Evolutionary conservation across 2,888 invertebrate genomes (phyloP), one percentile per base, ranked within the genome.

Genomic region (Ophion costatus): DNA sequence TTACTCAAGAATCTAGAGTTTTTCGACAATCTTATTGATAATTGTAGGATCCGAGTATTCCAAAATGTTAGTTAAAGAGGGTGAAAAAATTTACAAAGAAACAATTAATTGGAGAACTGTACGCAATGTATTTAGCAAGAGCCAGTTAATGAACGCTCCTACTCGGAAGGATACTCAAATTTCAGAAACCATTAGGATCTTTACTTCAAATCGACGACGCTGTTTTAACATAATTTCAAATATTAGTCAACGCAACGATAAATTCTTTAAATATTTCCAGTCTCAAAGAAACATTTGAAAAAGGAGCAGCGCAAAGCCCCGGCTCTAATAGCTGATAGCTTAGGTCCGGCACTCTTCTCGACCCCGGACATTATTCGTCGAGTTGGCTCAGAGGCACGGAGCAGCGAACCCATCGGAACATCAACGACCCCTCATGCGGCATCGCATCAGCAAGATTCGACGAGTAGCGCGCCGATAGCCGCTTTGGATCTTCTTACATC

Each of bases 311-410:
- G 95, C 85, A 96, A 96, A 91, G 95, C 95, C 45, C 95, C 96
- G 22, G 95, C 95, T 20, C 95, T 95, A 90, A 94, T 95, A 67
- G 95, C 95, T 0, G 94, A 94, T 81, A 90, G 94, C 51, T 87
- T 94, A 57, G 95, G 94, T 4, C 95, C 97, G 82, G 96, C 96
- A 57, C 93, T 97, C 82, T 97, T 97, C 92, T 97, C 97, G 7
- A 96, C 97, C 63, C 97, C 97, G 24, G 97, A 97, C 94, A 96
- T 97, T 77, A 97, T 97, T 82, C 94, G 96, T 89, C 94, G 97
- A 89, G 96, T 97, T 20, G 95, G 95, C 77, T 94, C 95, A 64
- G 95, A 95, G 78, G 93, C 91, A 66, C 95, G 95, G 90, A 87
- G 92, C 2, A 92, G 82, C 87, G 94, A 94, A 82, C 91, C 91